Evolutionary conservation across 2,797 vertebrate genomes (phyloP), one percentile per base, ranked within the genome.

Genomic region (Microtus californicus): DNA sequence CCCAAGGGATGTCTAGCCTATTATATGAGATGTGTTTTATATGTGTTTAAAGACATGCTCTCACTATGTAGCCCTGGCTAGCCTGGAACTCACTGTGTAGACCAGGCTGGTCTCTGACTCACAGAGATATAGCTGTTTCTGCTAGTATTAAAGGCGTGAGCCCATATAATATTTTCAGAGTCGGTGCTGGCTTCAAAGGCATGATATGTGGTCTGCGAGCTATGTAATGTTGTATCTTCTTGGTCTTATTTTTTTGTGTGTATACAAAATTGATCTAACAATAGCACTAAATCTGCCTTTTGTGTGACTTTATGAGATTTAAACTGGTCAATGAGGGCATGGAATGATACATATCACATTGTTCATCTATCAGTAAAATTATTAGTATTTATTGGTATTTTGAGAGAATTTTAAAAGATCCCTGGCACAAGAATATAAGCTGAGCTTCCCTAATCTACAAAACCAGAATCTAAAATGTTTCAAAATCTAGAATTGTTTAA

Each of bases 361-460:
- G 90, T 94, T 54, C 77, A 89, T 25, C 56, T 85, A 56, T 48
- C 2, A 25, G 31, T 96, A 83, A 92, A 78, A 21, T 8, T 37
- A 45, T 85, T 43, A 48, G 71, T 87, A 6, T 83, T 95, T 4
- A 23, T 59, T 69, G 40, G 31, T 51, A 48, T 59, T 93, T 83
- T 74, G 37, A 48, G 54, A 48, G 43, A n/a, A 23, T 88, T 91
- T 82, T 74, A 82, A 63, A 19, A 69, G 67, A 63, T 51, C 19
- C 9, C 12, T 56, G 27, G 51, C 71, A 59, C 27, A 79, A 92
- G 37, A 94, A 69, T 40, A 76, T 21, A 67, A 59, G 1, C 59
- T 76, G 59, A 89, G 37, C 4, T 13, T 83, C 29, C 56, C 29
- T 45, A 67, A 76, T 54, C 67, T n/a, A 37, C 37, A 61, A 61